These are phyloP conservation scores for Polia nebulosa DNA, from an alignment of 2,888 invertebrate species.

Conservation along the genomic window DNA sequence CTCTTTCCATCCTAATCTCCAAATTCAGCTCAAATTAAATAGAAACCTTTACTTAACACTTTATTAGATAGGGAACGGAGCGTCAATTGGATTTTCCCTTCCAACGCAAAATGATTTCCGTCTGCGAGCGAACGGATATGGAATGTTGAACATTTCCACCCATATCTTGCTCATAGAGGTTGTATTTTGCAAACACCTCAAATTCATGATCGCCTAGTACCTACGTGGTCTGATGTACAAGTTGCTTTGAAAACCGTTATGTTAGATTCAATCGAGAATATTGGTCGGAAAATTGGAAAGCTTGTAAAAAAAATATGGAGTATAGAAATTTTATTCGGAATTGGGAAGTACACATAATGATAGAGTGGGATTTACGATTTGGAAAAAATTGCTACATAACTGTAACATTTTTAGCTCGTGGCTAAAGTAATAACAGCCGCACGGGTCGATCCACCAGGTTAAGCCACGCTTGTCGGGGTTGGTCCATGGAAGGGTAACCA, in stretches of 20 bases:
- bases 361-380: conserved; percentile 1
- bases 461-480: too few relatives aligned
- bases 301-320: conserved; percentile 28
- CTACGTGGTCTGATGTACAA: conserved; percentile 54
- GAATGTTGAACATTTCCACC: conserved; percentile 62
- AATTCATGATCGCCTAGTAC: conserved; percentile 69
- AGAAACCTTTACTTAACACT: conserved; percentile 39
- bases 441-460: too few relatives aligned
- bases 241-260: conserved; percentile 36
- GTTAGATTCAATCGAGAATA: conserved; percentile 39
- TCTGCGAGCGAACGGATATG: conserved; percentile 69
- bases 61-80: conserved; percentile 42
- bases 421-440: too few relatives aligned
- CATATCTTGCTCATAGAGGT: conserved; percentile 44
- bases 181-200: conserved; percentile 44
- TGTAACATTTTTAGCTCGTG: background rate
- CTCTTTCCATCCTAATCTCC: conserved; percentile 14
- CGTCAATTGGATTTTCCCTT: conserved; percentile 67
- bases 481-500: too few relatives aligned
- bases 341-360: background rate
- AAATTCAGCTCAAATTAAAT: conserved; percentile 50
- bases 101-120: conserved; percentile 65
- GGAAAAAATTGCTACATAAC: background rate
- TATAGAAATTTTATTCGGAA: conserved; percentile 14
- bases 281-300: conserved; percentile 38